Evolutionary conservation across 2,113 vertebrate species (phyloP).

Genomic region (Carassius auratus): DNA sequence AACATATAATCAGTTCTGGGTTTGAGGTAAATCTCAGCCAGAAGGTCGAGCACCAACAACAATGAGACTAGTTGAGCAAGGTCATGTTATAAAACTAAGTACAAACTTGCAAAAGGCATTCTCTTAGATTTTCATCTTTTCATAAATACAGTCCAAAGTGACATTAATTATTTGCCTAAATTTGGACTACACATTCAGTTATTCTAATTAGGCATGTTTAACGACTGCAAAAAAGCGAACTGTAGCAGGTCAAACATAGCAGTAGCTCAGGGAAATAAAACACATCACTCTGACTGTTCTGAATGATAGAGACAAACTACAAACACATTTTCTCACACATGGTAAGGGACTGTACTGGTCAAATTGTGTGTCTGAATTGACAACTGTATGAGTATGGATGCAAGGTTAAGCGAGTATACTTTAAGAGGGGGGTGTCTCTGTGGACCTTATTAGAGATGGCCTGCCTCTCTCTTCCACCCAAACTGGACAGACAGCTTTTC

Average conservation of each 20-base stretch:
- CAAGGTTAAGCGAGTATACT: slow-evolving; percentile 15
- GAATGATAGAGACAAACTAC: neutral
- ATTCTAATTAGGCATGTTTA: neutral
- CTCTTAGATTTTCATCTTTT: neutral
- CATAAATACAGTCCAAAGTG: neutral
- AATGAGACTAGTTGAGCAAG: neutral
- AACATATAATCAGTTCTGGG: neutral
- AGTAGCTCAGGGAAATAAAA: neutral
- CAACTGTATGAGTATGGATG: slow-evolving; percentile 19
- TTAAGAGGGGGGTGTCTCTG: neutral
- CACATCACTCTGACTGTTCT: neutral
- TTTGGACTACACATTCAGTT: neutral
- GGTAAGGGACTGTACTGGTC: neutral
- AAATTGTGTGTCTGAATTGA: neutral
- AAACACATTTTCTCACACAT: neutral
- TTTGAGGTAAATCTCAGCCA: neutral
- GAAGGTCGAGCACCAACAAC: neutral
- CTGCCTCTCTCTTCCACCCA: neutral
- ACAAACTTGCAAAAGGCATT: neutral
- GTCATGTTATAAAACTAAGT: neutral
- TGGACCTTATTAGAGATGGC: slow-evolving; percentile 24
- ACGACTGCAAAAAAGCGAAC: neutral
- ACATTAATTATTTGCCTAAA: neutral
- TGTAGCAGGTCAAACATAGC: neutral
- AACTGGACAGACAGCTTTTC: neutral